Base-by-base conservation (phyloP, 1,140 invertebrate species). In the Wiebesia pumilae region DNA sequence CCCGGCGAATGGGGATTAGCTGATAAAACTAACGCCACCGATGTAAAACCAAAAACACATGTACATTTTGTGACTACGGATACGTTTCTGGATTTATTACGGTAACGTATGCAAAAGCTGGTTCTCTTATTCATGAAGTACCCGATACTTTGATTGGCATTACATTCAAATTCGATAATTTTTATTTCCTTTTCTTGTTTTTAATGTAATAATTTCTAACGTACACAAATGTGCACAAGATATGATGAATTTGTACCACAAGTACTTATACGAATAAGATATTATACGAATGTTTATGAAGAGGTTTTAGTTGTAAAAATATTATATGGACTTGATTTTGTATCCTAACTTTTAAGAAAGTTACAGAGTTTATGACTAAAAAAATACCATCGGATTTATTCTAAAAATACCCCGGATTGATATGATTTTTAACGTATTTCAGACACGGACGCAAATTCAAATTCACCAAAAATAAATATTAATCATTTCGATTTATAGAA, bases 1-100 rank as follows among this genome's bases (percentile, higher is more conserved):
- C 98, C 98, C 16, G 98, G 98, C 75, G 89, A 89, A 58, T 83
- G 87, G 87, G 73, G 80, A 65, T 35, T 43, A 14, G 67, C n/a
- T 14, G 47, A 40, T 40, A 47, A 71, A 10, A 35, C 27, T 0
- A 83, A 83, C 27, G 51, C n/a, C 14, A 73, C 86, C 4, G 30
- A 81, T 19, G 40, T 35, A 0, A n/a, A 73, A 58, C n/a, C 88
- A 24, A 89, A 87, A 86, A 90, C 94, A 9, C 92, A 92, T 78
- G 95, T 95, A 69, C 96, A 96, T 88, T 96, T 97, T 21, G 96
- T 97, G 73, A 98, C 98, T 2, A 94, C 96, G 1, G 98, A 99
- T 92, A 98, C 98, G 14, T 94, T 99, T 40, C 95, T 99, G 91
- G 98, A 99, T 95, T 95, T 99, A 88, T 95, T 99, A 90, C 96